A percentile compares a stretch with the other conserved stretches of the same genome.
Conservation (phyloP, 2,113 vertebrate genomes). For the Sceloporus tristichus region DNA sequence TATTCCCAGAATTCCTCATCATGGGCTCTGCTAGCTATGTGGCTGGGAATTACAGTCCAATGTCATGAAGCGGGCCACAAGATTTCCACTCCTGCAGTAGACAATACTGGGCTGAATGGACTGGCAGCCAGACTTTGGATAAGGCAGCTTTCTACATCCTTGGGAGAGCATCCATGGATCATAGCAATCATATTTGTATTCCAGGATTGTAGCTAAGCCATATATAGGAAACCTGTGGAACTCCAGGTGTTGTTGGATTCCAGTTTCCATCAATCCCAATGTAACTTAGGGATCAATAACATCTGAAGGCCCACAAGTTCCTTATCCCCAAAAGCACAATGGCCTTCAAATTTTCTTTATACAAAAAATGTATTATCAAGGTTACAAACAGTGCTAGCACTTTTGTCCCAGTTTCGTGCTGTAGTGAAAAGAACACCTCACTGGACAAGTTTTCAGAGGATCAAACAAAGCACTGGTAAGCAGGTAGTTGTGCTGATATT, state of each 20-base stretch:
- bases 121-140: too few species aligned
- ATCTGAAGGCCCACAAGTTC: neutral
- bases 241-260: neutral
- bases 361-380: neutral
- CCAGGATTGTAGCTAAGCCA: neutral
- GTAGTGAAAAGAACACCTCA: neutral
- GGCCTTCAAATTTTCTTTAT: neutral
- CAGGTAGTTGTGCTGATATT: neutral
- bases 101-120: too few species aligned
- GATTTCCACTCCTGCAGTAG: too few species aligned
- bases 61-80: too few species aligned
- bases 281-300: neutral
- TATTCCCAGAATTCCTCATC: too few species aligned
- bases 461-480: neutral
- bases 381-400: neutral
- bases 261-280: neutral
- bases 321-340: neutral
- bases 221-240: neutral
- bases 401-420: neutral
- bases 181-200: neutral
- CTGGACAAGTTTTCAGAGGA: constrained; percentile 3
- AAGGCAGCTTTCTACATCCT: too few species aligned
- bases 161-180: neutral
- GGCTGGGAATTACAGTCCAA: too few species aligned
- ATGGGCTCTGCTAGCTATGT: too few species aligned